Conservation (phyloP, 2,113 vertebrate species). For the Petroica traversi region DNA sequence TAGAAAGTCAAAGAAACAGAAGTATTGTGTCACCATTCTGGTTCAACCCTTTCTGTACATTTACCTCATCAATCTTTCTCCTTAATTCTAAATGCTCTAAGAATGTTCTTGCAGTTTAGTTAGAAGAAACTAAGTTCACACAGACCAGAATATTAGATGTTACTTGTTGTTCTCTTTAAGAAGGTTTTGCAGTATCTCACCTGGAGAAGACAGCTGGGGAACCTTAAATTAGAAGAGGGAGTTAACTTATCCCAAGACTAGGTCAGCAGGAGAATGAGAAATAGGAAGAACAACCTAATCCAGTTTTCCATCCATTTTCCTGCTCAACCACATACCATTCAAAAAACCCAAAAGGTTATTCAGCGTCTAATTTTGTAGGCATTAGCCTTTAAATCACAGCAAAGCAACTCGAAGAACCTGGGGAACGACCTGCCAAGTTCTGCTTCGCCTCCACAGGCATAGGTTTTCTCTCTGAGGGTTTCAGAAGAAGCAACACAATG, state of each 20-base stretch:
- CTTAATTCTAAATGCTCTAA: not conserved
- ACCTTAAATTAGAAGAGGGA: not conserved
- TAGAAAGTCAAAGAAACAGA: not conserved
- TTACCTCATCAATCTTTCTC: not conserved
- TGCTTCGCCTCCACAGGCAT: not conserved
- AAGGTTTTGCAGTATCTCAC: not conserved
- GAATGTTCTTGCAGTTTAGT: not conserved
- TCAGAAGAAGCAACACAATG: not conserved
- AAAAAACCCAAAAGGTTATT: conserved; percentile 15
- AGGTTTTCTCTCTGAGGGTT: conserved; percentile 18
- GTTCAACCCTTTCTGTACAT: not conserved
- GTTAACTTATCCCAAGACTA: not conserved
- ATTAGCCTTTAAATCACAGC: conserved; percentile 43
- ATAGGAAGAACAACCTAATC: not conserved
- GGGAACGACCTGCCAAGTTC: not conserved
- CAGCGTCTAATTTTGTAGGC: not conserved
- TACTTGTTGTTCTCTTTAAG: not conserved
- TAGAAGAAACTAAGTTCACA: not conserved
- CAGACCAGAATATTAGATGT: not conserved
- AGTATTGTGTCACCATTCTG: not conserved
- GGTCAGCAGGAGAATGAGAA: conserved; percentile 21
- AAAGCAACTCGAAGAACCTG: not conserved
- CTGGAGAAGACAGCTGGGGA: not conserved
- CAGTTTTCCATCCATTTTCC: conserved; percentile 26
- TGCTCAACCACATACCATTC: not conserved